Conservation (phyloP, 2,888 invertebrate genomes). For the Prostheceraeus crozeri region DNA sequence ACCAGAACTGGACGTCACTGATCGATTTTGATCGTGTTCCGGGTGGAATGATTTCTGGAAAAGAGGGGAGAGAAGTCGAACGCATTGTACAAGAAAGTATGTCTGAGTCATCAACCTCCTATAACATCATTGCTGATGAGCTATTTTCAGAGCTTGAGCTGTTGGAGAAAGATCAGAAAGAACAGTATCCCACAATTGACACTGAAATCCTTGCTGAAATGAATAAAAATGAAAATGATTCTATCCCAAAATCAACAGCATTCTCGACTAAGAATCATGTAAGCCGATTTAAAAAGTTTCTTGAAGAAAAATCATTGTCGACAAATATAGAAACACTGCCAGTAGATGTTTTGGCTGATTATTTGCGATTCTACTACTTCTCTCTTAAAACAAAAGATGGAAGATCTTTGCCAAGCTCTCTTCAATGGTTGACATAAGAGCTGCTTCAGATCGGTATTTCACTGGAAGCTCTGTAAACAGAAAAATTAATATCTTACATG, state of each 20-base stretch:
- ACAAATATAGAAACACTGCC: slow-evolving; percentile 28
- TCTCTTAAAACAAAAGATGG: slow-evolving; percentile 27
- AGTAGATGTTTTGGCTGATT: slow-evolving; percentile 25
- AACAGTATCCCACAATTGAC: slow-evolving; percentile 22
- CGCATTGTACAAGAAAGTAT: slow-evolving; percentile 19
- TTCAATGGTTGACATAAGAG: slow-evolving; percentile 29
- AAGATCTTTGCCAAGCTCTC: slow-evolving; percentile 25
- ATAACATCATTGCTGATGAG: slow-evolving; percentile 15
- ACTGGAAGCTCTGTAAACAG: slow-evolving; percentile 28
- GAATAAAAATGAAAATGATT: slow-evolving; percentile 24
- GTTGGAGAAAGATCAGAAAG: slow-evolving; percentile 21
- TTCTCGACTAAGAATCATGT: slow-evolving; percentile 25
- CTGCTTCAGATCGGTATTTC: slow-evolving; percentile 16
- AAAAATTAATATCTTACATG: slow-evolving; percentile 19
- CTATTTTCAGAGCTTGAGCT: slow-evolving; percentile 2
- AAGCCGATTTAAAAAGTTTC: slow-evolving; percentile 21
- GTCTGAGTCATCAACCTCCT: neutral
- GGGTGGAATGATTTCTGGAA: slow-evolving; percentile 25
- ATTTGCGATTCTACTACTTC: slow-evolving; percentile 23
- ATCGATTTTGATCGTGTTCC: slow-evolving; percentile 1
- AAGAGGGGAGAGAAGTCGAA: slow-evolving; percentile 24
- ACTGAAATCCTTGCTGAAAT: slow-evolving; percentile 24
- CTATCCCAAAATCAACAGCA: slow-evolving; percentile 28
- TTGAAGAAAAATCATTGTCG: slow-evolving; percentile 22
- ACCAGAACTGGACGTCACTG: slow-evolving; percentile 15